Percentiles rank a stretch among this genome's conserved stretches.
phyloP scores from a whole-genome alignment of 2,797 vertebrate species.

The Huso huso region DNA sequence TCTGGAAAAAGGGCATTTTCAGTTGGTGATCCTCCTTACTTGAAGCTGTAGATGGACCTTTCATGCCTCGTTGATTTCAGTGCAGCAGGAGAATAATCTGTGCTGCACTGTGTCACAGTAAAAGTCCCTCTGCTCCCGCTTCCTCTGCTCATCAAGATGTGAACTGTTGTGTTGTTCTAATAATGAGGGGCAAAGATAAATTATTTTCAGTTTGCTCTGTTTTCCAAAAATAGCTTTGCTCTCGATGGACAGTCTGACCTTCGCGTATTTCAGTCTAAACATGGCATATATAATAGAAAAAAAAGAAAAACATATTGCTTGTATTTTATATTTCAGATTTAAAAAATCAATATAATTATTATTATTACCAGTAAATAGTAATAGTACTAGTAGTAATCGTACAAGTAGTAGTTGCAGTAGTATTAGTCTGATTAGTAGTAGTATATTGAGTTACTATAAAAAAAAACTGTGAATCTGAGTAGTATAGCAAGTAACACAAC shows the following conservation, averaged over 20 bases:
- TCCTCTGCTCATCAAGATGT: not conserved
- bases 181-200: constrained; percentile 23
- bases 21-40: constrained; percentile 19
- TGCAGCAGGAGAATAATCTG: constrained; percentile 30
- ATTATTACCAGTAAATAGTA: too few species aligned
- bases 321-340: too few species aligned
- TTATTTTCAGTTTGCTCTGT: constrained; percentile 8
- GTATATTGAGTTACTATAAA: too few species aligned
- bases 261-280: not conserved
- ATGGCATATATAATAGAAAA: too few species aligned
- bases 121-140: constrained; percentile 26
- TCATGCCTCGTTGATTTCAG: constrained; percentile 37
- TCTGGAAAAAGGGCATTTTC: constrained; percentile 28
- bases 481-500: too few species aligned
- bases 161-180: constrained; percentile 1
- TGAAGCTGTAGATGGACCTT: constrained; percentile 28
- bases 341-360: too few species aligned
- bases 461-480: too few species aligned
- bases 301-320: too few species aligned
- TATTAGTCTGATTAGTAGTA: too few species aligned
- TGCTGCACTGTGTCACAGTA: constrained; percentile 35
- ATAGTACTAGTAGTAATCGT: too few species aligned
- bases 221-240: not conserved
- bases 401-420: too few species aligned
- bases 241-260: not conserved